Evolutionary conservation across 2,113 vertebrate genomes (phyloP), one percentile per base, ranked within the genome.

Genomic region (Catagonus wagneri): DNA sequence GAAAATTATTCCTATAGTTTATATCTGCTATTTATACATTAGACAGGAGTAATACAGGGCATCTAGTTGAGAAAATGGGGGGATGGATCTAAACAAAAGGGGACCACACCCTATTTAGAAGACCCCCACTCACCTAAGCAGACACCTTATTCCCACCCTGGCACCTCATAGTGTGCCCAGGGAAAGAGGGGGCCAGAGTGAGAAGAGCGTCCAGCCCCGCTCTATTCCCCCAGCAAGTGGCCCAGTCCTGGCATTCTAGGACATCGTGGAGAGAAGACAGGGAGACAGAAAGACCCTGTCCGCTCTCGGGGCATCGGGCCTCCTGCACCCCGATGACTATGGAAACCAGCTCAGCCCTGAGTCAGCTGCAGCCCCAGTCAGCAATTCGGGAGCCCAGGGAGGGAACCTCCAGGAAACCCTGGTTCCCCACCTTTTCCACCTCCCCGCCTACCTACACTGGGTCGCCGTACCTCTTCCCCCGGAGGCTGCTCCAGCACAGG

Each of bases 311-410:
- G 36, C 86, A 52, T 17, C 63, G 61, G 63, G 32, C 60, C 76
- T 32, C 83, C 54, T 74, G 20, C 58, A 52, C 69, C 15, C 52
- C 29, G 23, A 69, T 90, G 92, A 93, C 71, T 83, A 54, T 54
- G 9, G 44, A 85, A 44, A 72, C 76, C 93, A 83, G 50, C 81
- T 88, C 89, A 96, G 60, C 72, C 90, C 94, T 96, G 97, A 96
- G 90, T 96, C 91, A 94, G 93, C 89, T 61, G 25, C 34, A 13
- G 63, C 3, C 15, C 68, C 52, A 60, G 29, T 50, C 69, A 96
- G 96, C 88, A 81, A 54, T 44, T 88, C 56, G 27, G 50, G 7
- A 93, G 72, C 63, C 69, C 44, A 27, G 71, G 5, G 16, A 92
- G 69, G 36, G 32, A 39, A 36, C 36, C 44, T 86, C 65, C 6